phyloP scores from a whole-genome alignment of 2,113 vertebrate genomes.

The Mugil cephalus region DNA sequence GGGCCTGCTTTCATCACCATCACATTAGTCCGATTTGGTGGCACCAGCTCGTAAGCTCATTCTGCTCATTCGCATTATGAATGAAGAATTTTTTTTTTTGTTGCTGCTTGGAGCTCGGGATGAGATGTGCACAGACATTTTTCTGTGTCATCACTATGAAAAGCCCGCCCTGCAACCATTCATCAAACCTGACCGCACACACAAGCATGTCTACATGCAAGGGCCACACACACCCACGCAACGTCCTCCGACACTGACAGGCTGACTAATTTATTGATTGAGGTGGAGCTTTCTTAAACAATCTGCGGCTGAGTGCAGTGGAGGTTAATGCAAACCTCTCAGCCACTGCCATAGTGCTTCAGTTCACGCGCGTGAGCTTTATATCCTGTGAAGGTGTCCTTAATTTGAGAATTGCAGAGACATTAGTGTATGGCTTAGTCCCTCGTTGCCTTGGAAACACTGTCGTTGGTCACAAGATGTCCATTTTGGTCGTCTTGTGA shows the following conservation, averaged over 20 bases:
- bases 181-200: slow-evolving; percentile 53
- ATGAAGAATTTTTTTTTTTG: slow-evolving; percentile 1
- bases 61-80: slow-evolving; percentile 31
- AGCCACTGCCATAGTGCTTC: slow-evolving; percentile 19
- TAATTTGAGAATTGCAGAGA: slow-evolving; percentile 48
- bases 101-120: slow-evolving; percentile 42
- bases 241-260: slow-evolving; percentile 23
- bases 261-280: slow-evolving; percentile 67
- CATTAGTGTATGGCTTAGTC: slow-evolving; percentile 54
- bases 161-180: slow-evolving; percentile 53
- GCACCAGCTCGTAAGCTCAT: slow-evolving; percentile 43
- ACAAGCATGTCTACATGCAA: neutral
- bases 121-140: slow-evolving; percentile 55
- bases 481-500: slow-evolving; percentile 37
- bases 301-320: slow-evolving; percentile 56
- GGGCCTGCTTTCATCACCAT: slow-evolving; percentile 37
- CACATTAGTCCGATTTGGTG: slow-evolving; percentile 36
- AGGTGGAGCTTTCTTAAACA: slow-evolving; percentile 55
- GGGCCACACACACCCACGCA: slow-evolving; percentile 22
- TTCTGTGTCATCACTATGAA: slow-evolving; percentile 70
- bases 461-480: slow-evolving; percentile 51
- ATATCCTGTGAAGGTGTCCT: slow-evolving; percentile 69
- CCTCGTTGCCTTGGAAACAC: slow-evolving; percentile 61
- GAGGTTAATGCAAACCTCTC: slow-evolving; percentile 59
- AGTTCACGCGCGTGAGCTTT: slow-evolving; percentile 10